These are phyloP conservation scores for Diorhabda sublineata DNA, from an alignment of 1,140 invertebrate species.

Conservation along the genomic window DNA sequence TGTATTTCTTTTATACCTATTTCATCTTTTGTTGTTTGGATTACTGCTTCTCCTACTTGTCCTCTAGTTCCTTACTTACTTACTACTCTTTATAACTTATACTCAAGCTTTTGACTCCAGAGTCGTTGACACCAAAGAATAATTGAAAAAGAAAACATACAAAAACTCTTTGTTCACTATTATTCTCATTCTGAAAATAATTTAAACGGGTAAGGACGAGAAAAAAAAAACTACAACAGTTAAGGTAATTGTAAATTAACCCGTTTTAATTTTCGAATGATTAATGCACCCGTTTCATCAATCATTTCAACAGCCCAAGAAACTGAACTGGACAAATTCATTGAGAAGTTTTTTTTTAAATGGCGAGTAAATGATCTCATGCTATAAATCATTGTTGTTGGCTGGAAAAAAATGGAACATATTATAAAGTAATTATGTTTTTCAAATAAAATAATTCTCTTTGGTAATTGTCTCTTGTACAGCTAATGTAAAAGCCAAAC, in stretches of 20 bases:
- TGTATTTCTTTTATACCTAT: too few relatives aligned
- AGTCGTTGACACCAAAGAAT: too few relatives aligned
- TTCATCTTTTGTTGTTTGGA: too few relatives aligned
- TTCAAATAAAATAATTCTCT: constrained; percentile 31
- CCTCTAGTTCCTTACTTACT: too few relatives aligned
- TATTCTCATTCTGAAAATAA: too few relatives aligned
- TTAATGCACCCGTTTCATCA: constrained; percentile 2
- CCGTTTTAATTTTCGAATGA: constrained; percentile 1
- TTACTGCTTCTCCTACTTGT: too few relatives aligned
- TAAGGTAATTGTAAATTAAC: neutral
- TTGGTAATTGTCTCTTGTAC: constrained; percentile 27
- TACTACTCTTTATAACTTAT: too few relatives aligned
- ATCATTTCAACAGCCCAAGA: neutral
- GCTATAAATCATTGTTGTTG: constrained; percentile 27
- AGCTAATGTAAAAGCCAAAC: constrained; percentile 30
- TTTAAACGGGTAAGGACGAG: too few relatives aligned
- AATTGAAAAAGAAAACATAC: too few relatives aligned
- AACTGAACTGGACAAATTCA: constrained; percentile 8
- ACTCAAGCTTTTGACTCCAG: too few relatives aligned
- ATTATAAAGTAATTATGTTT: constrained; percentile 35
- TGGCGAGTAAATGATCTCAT: constrained; percentile 17
- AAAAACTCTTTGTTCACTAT: too few relatives aligned
- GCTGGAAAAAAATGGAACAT: constrained; percentile 24
- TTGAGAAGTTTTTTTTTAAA: constrained; percentile 10
- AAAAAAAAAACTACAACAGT: too few relatives aligned